Evolutionary conservation across 2,888 invertebrate species (phyloP), one percentile per base, ranked within the genome.

Genomic region (Seladonia tumulorum): DNA sequence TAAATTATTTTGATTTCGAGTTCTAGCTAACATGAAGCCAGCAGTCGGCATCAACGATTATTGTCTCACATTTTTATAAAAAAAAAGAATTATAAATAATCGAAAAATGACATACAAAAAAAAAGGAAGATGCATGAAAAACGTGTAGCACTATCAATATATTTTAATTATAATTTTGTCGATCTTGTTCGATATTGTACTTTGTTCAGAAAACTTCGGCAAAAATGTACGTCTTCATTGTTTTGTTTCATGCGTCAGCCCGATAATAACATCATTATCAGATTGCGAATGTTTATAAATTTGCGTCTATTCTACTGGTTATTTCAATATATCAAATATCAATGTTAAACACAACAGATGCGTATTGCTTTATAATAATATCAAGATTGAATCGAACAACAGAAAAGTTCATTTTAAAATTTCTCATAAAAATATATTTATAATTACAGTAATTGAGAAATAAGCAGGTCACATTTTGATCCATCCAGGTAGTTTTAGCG

Each of bases 1-100:
- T 91, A 88, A 89, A 89, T 91, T 84, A 89, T 84, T 85, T 90
- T 82, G 85, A 90, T 89, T 90, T 82, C 68, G 87, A 88, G 89
- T 91, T 76, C 89, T 90, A 90, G 85, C 84, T 88, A 88, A 85
- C 25, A 25, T 87, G 83, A 90, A 90, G 86, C 90, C 87, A 92
- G 84, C 91, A 89, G 88, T 92, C 91, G 80, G 81, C 86, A 81
- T 85, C 85, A 87, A 90, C 82, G 83, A 86, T 83, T 90, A 83
- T 81, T 68, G 85, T 77, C 74, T 86, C 76, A 39, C n/a, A 47
- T 78, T 66, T 75, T 68, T 76, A 60, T 80, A 68, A 47, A 71
- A 79, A 77, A 25, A 70, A 71, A 81, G 72, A 25, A 49, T 53
- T 80, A 42, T 66, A 57, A 16, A 57, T 80, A 83, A 22, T 53